Conservation (phyloP, 1,140 invertebrate genomes). For the Euura lappo region DNA sequence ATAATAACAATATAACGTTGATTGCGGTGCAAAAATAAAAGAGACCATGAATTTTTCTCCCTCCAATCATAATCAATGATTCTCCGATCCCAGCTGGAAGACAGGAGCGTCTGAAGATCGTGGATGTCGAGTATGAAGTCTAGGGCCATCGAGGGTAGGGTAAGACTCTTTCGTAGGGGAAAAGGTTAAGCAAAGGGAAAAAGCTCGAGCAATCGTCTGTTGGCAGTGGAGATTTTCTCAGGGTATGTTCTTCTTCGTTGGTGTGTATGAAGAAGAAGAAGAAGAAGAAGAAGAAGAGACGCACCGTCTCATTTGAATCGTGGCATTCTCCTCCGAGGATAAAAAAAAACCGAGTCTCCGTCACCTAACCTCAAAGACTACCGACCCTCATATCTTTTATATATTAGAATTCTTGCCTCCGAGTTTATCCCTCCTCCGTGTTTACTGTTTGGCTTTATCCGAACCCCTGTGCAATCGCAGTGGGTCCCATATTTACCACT, state of each 20-base stretch:
- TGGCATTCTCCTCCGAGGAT: neutral
- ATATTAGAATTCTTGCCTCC: constrained; percentile 53
- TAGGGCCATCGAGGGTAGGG: constrained; percentile 53
- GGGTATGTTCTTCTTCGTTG: constrained; percentile 20
- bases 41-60: too few relatives aligned
- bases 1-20: too few relatives aligned
- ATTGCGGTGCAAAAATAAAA: too few relatives aligned
- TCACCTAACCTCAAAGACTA: neutral
- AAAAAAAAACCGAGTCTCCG: neutral
- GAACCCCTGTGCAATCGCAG: neutral
- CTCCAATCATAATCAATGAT: too few relatives aligned
- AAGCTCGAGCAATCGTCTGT: constrained; percentile 51
- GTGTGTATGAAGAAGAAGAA: neutral
- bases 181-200: constrained; percentile 56
- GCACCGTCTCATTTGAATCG: neutral
- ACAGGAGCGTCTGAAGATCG: too few relatives aligned
- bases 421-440: constrained; percentile 25
- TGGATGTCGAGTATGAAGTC: neutral
- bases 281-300: neutral
- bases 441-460: constrained; percentile 60
- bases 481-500: constrained; percentile 9
- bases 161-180: constrained; percentile 52
- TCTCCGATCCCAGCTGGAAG: too few relatives aligned
- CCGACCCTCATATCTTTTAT: constrained; percentile 59
- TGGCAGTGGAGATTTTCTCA: constrained; percentile 59